Evolutionary conservation across 2,797 vertebrate genomes (phyloP).

Genomic region (Euthynnus affinis): DNA sequence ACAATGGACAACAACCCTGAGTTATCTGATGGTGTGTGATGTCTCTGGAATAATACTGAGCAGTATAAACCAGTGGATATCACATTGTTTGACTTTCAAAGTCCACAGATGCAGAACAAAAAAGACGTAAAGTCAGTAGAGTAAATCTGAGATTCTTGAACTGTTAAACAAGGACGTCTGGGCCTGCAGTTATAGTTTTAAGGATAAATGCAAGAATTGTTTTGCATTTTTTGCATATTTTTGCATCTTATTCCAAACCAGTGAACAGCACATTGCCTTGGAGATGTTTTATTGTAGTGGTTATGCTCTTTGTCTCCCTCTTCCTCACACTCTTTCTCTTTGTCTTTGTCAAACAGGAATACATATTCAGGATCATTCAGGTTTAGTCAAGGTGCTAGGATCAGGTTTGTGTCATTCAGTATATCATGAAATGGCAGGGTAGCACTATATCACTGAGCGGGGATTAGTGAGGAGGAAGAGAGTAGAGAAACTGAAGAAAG

Average conservation of each 20-base stretch:
- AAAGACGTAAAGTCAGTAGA: slow-evolving; percentile 16
- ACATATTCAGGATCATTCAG: slow-evolving; percentile 35
- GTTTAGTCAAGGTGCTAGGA: slow-evolving; percentile 48
- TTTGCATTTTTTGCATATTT: slow-evolving; percentile 39
- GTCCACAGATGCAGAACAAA: slow-evolving; percentile 27
- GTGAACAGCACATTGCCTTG: slow-evolving; percentile 24
- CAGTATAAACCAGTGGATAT: slow-evolving; percentile 24
- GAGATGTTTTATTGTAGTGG: slow-evolving; percentile 23
- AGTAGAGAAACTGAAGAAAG: slow-evolving; percentile 26
- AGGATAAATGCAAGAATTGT: slow-evolving; percentile 22
- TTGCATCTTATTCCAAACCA: slow-evolving; percentile 51
- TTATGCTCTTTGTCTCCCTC: slow-evolving; percentile 30
- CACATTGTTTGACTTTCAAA: slow-evolving; percentile 47
- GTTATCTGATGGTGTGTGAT: slow-evolving; percentile 3
- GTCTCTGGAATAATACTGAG: slow-evolving; percentile 21
- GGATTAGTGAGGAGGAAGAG: neutral
- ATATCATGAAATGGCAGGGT: slow-evolving; percentile 34
- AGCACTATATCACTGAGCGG: slow-evolving; percentile 30
- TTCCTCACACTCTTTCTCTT: neutral
- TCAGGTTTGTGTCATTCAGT: slow-evolving; percentile 12
- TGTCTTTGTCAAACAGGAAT: slow-evolving; percentile 46
- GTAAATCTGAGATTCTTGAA: slow-evolving; percentile 39
- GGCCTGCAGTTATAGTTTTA: slow-evolving; percentile 44
- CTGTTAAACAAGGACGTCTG: slow-evolving; percentile 43
- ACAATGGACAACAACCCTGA: neutral